Evolutionary conservation across 2,797 vertebrate genomes (phyloP).

Genomic region (Scolopax bukidnonensis): DNA sequence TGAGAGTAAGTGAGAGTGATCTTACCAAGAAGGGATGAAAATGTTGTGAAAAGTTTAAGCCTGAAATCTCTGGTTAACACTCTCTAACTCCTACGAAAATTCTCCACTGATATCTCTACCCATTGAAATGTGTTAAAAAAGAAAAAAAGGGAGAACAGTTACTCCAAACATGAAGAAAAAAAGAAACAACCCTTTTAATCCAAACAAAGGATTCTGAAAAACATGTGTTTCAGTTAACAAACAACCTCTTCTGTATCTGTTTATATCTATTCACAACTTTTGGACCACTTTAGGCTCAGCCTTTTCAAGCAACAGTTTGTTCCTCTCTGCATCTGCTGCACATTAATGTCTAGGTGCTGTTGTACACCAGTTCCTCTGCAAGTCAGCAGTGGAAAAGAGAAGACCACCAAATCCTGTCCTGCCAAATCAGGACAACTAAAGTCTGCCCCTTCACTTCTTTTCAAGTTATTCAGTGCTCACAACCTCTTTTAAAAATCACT

Average conservation of each 20-base stretch:
- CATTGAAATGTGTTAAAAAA: neutral
- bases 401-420: neutral
- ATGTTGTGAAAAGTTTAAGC: neutral
- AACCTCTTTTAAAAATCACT: neutral
- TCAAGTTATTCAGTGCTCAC: neutral
- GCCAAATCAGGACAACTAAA: neutral
- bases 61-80: neutral
- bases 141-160: neutral
- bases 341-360: neutral
- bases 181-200: neutral
- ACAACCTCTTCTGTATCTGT: neutral
- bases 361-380: neutral
- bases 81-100: neutral
- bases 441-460: neutral
- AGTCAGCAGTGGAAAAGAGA: neutral
- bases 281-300: neutral
- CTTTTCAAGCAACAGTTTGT: neutral
- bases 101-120: neutral
- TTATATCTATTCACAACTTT: neutral
- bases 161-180: neutral
- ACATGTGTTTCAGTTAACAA: neutral
- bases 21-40: neutral
- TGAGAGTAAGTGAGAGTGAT: neutral
- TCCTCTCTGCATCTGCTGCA: neutral
- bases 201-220: neutral